Evolutionary conservation across 2,797 vertebrate species (phyloP), one percentile per base, ranked within the genome.

Genomic region (Cheirogaleus major): DNA sequence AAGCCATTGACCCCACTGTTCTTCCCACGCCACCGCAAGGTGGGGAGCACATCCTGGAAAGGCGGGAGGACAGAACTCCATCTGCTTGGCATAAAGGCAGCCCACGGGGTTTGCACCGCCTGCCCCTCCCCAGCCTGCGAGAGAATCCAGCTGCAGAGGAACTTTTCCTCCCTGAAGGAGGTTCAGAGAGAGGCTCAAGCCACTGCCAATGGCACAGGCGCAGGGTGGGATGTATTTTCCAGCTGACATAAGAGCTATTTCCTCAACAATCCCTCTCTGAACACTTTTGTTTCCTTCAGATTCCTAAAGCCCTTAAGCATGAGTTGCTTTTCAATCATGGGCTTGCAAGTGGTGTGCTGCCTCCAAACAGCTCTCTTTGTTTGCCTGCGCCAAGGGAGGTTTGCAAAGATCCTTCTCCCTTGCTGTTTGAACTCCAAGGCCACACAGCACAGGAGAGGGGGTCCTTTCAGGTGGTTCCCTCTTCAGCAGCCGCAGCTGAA

Each of bases 1-100:
- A 70, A 80, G 32, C 50, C 45, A 0, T 2, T 3, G 2, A 14
- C 13, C 57, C 20, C 45, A 3, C 52, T 48, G 0, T 35, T 82
- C 65, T 22, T 25, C 69, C 30, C 48, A 52, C 0, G 4, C n/a
- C 12, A 27, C 55, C 25, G 1, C 2, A 63, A 61, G 30, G 30
- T 52, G 30, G 41, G 5, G 18, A 14, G 84, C 30, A 25, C 27
- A 0, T 4, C 0, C 0, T 0, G 43, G 30, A 27, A 0, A 4
- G 3, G 3, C 4, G 30, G 0, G 11, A 38, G 5, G 12, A 9
- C 32, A 79, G 22, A 22, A 32, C 17, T 9, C 1, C 0, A 0
- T 14, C 27, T 2, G 17, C 38, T 25, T 22, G n/a, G 38, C 13
- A 0, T 32, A 35, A 3, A 9, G 32, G 48, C 7, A 2, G 72